phyloP scores from a whole-genome alignment of 2,113 vertebrate species.

The Elanus axillaris region DNA sequence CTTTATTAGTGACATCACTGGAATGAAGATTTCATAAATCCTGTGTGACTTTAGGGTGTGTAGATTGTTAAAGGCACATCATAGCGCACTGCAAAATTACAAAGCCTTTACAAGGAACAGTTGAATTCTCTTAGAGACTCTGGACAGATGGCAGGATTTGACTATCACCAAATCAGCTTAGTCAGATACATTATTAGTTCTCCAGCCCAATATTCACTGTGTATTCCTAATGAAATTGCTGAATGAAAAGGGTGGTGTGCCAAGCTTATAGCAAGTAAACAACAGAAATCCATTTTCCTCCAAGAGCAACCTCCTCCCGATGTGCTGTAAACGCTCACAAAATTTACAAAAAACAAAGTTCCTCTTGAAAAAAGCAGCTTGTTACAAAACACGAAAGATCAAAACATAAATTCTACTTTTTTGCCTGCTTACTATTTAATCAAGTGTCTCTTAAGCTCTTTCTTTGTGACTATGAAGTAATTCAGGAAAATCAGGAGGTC shows the following conservation, averaged over 20 bases:
- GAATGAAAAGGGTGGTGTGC: background rate
- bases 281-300: conserved; percentile 5
- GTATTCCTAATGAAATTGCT: conserved; percentile 4
- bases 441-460: background rate
- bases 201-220: conserved; percentile 11
- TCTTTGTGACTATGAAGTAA: background rate
- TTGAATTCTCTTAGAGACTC: background rate
- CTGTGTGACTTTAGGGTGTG: background rate
- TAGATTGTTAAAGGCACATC: background rate
- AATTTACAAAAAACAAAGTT: background rate
- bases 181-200: conserved; percentile 34
- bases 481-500: conserved; percentile 12
- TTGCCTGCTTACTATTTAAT: background rate
- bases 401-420: background rate
- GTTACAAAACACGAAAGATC: background rate
- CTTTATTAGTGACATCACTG: background rate
- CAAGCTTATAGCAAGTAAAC: background rate
- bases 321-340: background rate
- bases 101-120: background rate
- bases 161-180: conserved; percentile 46
- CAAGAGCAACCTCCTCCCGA: background rate
- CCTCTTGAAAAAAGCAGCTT: background rate
- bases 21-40: conserved; percentile 29
- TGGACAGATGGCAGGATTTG: conserved; percentile 44
- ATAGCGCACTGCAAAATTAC: background rate